A percentile compares a stretch with the other conserved stretches of the same genome.
Evolutionary conservation across 1,140 invertebrate species (phyloP).

Genomic region (Contarinia nasturtii): DNA sequence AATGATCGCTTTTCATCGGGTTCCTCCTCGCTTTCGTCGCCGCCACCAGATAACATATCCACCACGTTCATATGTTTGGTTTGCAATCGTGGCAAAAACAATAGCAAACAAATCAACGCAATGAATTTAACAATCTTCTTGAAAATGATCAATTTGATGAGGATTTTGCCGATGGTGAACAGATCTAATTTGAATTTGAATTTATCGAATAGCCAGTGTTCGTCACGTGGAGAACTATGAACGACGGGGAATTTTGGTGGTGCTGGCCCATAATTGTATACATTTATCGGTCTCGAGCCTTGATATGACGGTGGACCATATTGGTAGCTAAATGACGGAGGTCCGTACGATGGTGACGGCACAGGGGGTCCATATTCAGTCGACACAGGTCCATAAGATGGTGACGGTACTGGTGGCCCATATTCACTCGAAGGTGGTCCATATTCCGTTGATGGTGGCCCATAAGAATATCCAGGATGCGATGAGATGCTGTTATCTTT

Average conservation of each 20-base stretch:
- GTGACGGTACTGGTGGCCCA: conserved; percentile 18
- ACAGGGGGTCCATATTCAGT: conserved; percentile 23
- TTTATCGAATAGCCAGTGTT: conserved; percentile 30
- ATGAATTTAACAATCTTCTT: conserved; percentile 62
- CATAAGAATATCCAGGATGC: conserved; percentile 6
- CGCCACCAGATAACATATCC: conserved; percentile 5
- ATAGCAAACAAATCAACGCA: conserved; percentile 44
- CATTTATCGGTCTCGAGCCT: conserved; percentile 8
- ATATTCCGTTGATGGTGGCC: conserved; percentile 2
- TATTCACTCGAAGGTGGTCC: conserved; percentile 16
- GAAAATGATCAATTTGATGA: conserved; percentile 51
- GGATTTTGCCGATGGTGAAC: conserved; percentile 46
- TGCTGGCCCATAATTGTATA: conserved; percentile 10
- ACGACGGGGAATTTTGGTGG: conserved; percentile 14
- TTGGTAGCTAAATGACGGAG: conserved; percentile 18
- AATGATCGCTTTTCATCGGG: neutral
- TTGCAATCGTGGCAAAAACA: conserved; percentile 52
- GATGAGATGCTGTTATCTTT: conserved; percentile 1
- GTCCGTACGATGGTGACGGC: conserved; percentile 23
- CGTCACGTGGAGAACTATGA: conserved; percentile 10
- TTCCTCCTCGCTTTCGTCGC: conserved; percentile 8
- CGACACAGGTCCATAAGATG: conserved; percentile 5
- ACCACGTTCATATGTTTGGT: conserved; percentile 7
- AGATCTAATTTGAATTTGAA: conserved; percentile 46
- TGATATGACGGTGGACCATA: conserved; percentile 29